Percentiles rank a stretch among this genome's conserved stretches.
Conservation (phyloP, 2,888 invertebrate species). For the Osmoderma eremita region DNA sequence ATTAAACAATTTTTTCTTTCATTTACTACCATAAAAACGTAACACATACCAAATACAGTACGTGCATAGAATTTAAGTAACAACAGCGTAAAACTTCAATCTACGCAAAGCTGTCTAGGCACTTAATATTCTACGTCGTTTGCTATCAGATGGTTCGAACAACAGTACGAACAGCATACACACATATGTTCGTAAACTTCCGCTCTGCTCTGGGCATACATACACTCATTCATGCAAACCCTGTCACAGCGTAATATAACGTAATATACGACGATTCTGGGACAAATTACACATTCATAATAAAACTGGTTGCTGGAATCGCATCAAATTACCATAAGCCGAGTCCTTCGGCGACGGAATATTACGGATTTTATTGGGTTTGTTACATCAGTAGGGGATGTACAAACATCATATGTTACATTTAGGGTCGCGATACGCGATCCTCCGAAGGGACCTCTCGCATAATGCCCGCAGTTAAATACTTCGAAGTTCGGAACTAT, state of each 20-base stretch:
- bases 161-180: no score
- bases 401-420: slow-evolving; percentile 29
- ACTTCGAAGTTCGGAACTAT: background rate
- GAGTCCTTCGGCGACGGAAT: slow-evolving; percentile 17
- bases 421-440: slow-evolving; percentile 15
- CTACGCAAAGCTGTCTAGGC: no score
- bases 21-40: no score
- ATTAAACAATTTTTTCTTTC: no score
- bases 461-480: slow-evolving; percentile 17
- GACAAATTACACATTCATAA: slow-evolving; percentile 28
- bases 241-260: slow-evolving; percentile 3
- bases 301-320: slow-evolving; percentile 15
- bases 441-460: background rate
- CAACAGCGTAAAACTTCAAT: no score
- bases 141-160: no score
- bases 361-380: slow-evolving; percentile 24
- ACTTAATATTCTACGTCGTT: no score
- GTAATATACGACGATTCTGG: slow-evolving; percentile 22
- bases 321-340: slow-evolving; percentile 19
- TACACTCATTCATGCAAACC: no score
- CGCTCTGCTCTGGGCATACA: no score
- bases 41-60: no score
- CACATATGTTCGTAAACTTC: no score
- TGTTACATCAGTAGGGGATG: slow-evolving; percentile 14
- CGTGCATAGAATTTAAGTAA: no score